Conservation (phyloP, 2,113 vertebrate genomes). For the Microcebus lehilahytsara region DNA sequence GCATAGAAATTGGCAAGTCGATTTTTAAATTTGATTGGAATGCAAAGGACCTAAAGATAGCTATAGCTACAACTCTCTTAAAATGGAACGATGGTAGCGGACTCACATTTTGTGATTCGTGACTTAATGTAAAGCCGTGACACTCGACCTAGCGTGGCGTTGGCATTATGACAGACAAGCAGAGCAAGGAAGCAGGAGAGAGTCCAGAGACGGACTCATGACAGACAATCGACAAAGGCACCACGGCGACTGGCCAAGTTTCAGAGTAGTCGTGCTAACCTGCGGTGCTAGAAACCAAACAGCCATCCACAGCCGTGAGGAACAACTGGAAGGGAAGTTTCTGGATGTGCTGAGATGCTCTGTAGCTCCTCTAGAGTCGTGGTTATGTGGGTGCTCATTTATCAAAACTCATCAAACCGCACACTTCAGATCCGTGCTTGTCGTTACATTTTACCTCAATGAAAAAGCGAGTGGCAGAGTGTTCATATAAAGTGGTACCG, state of each 20-base stretch:
- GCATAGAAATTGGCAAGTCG: background rate
- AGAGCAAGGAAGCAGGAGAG: background rate
- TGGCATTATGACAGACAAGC: no score
- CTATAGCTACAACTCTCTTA: background rate
- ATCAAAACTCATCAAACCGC: background rate
- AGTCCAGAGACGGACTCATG: background rate
- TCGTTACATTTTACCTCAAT: background rate
- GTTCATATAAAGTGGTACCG: background rate
- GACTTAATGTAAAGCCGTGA: background rate
- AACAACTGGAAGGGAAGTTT: background rate
- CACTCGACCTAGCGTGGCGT: fast-evolving
- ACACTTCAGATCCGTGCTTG: background rate
- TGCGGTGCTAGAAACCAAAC: background rate
- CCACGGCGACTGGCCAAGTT: background rate
- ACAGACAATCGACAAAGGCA: fast-evolving
- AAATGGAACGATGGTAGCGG: background rate
- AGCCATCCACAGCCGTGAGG: background rate
- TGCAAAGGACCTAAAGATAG: background rate
- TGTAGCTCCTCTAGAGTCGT: no score
- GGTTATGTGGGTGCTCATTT: background rate
- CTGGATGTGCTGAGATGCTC: background rate
- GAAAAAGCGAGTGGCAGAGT: background rate
- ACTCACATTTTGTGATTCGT: background rate
- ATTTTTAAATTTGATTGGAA: background rate
- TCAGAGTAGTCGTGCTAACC: background rate